Conservation (phyloP, 2,797 vertebrate genomes). For the Oophaga sylvatica region DNA sequence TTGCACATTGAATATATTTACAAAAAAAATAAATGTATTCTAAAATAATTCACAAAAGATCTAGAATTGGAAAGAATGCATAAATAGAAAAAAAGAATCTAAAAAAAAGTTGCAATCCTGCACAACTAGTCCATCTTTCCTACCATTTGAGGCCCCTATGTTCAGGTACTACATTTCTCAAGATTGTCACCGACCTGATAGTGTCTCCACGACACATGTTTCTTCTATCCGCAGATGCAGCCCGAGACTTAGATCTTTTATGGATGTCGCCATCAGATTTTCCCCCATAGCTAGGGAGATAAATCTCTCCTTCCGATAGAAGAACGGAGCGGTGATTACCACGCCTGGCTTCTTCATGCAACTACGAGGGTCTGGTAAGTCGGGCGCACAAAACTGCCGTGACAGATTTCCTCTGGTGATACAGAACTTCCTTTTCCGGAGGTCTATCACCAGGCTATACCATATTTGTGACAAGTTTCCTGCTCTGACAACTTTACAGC, state of each 20-base stretch:
- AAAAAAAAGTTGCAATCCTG: not conserved
- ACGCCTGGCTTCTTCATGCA: not conserved
- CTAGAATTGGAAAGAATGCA: not conserved
- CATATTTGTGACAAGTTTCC: conserved; percentile 64
- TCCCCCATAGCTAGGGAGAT: conserved; percentile 7
- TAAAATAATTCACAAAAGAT: no score
- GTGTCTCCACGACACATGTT: conserved; percentile 64
- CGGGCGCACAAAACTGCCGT: conserved; percentile 59
- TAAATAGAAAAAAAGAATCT: not conserved
- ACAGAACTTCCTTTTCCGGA: conserved; percentile 67
- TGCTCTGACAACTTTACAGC: conserved; percentile 55
- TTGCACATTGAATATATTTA: no score
- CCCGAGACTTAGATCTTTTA: conserved; percentile 59
- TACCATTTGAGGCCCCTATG: not conserved
- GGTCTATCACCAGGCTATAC: conserved; percentile 54
- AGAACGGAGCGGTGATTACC: not conserved
- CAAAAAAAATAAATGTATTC: not conserved
- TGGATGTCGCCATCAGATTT: conserved; percentile 66
- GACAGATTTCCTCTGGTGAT: conserved; percentile 68
- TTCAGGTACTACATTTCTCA: not conserved
- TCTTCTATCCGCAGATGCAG: conserved; percentile 59
- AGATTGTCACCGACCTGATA: conserved; percentile 65
- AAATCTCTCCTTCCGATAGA: conserved; percentile 6
- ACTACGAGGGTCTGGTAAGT: conserved; percentile 52
- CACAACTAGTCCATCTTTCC: not conserved